phyloP scores from a whole-genome alignment of 1,140 invertebrate genomes.

The Scaptomyza graminum region DNA sequence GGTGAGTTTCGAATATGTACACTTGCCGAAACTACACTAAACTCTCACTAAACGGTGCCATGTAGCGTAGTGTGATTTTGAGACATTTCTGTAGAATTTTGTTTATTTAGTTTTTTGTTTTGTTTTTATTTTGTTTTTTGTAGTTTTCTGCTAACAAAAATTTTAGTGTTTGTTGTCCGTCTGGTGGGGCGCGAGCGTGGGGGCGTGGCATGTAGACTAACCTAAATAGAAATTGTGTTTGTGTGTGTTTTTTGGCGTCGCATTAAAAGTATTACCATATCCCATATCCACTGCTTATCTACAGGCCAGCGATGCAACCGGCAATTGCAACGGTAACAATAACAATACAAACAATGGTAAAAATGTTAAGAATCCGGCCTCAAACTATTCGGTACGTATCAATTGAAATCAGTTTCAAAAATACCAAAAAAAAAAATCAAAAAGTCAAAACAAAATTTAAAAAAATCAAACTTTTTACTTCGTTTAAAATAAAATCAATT shows the following conservation, averaged over 20 bases:
- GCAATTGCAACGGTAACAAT: slow-evolving; percentile 74
- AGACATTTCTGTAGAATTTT: slow-evolving; percentile 37
- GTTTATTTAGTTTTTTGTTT: not conserved
- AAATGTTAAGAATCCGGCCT: slow-evolving; percentile 84
- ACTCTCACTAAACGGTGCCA: slow-evolving; percentile 26
- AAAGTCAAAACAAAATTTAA: slow-evolving; percentile 19
- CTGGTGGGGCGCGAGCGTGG: not conserved
- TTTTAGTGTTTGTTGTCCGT: slow-evolving; percentile 1
- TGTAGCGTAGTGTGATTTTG: slow-evolving; percentile 43
- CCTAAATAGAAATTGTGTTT: slow-evolving; percentile 10
- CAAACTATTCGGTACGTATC: slow-evolving; percentile 84
- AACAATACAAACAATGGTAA: slow-evolving; percentile 77
- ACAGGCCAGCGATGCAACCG: slow-evolving; percentile 83
- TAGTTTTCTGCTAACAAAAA: not conserved
- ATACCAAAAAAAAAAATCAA: slow-evolving; percentile 28
- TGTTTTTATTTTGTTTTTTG: not conserved
- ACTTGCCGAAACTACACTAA: not conserved
- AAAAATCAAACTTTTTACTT: slow-evolving; percentile 9
- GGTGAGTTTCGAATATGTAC: slow-evolving; percentile 87
- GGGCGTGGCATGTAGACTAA: slow-evolving; percentile 52
- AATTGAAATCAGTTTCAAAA: slow-evolving; percentile 83
- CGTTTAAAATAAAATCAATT: slow-evolving; percentile 25
- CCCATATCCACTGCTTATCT: slow-evolving; percentile 75
- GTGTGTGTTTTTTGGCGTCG: slow-evolving; percentile 38
- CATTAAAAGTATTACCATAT: slow-evolving; percentile 76